Evolutionary conservation across 1,140 invertebrate genomes (phyloP).

Genomic region (Ceratoteleas bidentatus): DNA sequence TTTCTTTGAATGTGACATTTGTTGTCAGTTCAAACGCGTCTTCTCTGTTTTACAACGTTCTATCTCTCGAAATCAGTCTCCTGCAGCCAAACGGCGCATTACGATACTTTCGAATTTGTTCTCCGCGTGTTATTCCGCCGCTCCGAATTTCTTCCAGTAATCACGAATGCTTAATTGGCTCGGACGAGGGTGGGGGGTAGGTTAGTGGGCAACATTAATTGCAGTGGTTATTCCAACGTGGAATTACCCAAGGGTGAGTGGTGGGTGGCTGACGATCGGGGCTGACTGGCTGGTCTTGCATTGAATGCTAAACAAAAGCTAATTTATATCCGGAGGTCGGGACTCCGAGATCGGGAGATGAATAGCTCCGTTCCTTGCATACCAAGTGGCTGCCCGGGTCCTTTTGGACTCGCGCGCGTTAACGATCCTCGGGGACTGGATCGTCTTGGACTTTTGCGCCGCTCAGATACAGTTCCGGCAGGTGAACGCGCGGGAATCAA

Average conservation of each 20-base stretch:
- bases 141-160: no score
- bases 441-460: constrained; percentile 49
- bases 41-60: no score
- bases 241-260: constrained; percentile 48
- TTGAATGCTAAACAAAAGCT: constrained; percentile 83
- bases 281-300: constrained; percentile 69
- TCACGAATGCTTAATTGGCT: no score
- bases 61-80: no score
- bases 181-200: constrained; percentile 61
- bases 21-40: no score
- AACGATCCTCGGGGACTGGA: constrained; percentile 71
- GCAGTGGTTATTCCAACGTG: constrained; percentile 68
- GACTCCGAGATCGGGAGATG: constrained; percentile 80
- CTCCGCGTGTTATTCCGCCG: no score
- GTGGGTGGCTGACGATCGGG: constrained; percentile 68
- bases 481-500: constrained; percentile 48
- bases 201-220: constrained; percentile 77
- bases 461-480: constrained; percentile 42
- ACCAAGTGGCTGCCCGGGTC: constrained; percentile 72
- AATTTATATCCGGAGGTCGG: constrained; percentile 81
- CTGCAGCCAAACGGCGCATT: no score
- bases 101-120: no score
- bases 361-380: constrained; percentile 80
- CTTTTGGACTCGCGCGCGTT: constrained; percentile 68
- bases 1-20: no score